Percentiles rank a stretch among this genome's conserved stretches.
phyloP scores from a whole-genome alignment of 1,140 invertebrate species.

The Drosophila novamexicana region DNA sequence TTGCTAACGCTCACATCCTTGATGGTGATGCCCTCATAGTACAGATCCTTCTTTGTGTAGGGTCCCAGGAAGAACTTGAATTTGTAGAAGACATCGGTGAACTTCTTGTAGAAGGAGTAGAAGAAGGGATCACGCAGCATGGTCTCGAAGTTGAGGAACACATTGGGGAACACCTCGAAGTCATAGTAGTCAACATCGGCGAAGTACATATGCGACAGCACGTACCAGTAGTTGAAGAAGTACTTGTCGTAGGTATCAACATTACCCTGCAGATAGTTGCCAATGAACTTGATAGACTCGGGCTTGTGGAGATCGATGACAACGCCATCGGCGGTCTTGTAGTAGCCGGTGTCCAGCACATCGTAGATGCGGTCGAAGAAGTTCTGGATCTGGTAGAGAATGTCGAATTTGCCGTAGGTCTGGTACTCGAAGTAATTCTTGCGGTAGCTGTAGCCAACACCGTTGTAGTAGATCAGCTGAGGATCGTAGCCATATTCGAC shows the following conservation, averaged over 20 bases:
- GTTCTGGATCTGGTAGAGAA: slow-evolving; percentile 73
- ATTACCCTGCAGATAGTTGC: slow-evolving; percentile 88
- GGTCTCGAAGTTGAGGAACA: slow-evolving; percentile 86
- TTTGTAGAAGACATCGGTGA: slow-evolving; percentile 85
- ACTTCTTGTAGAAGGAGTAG: slow-evolving; percentile 87
- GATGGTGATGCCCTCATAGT: slow-evolving; percentile 87
- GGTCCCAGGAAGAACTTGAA: slow-evolving; percentile 85
- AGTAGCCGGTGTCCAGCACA: slow-evolving; percentile 87
- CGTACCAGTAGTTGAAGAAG: slow-evolving; percentile 86
- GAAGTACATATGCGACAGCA: slow-evolving; percentile 85
- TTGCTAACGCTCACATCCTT: slow-evolving; percentile 87
- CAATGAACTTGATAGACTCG: slow-evolving; percentile 87
- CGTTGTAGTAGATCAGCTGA: slow-evolving; percentile 88
- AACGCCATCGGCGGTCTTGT: slow-evolving; percentile 85
- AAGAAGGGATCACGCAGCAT: slow-evolving; percentile 88
- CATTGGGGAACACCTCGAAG: slow-evolving; percentile 78
- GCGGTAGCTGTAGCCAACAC: slow-evolving; percentile 87
- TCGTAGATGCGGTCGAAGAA: slow-evolving; percentile 87
- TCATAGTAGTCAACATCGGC: slow-evolving; percentile 68
- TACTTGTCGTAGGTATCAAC: slow-evolving; percentile 87
- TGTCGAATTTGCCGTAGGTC: slow-evolving; percentile 69
- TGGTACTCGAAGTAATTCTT: slow-evolving; percentile 77
- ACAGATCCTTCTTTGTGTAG: slow-evolving; percentile 87
- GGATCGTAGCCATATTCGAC: slow-evolving; percentile 88
- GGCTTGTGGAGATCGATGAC: slow-evolving; percentile 85